phyloP scores from a whole-genome alignment of 2,888 invertebrate species.

The Julus scandinavius region DNA sequence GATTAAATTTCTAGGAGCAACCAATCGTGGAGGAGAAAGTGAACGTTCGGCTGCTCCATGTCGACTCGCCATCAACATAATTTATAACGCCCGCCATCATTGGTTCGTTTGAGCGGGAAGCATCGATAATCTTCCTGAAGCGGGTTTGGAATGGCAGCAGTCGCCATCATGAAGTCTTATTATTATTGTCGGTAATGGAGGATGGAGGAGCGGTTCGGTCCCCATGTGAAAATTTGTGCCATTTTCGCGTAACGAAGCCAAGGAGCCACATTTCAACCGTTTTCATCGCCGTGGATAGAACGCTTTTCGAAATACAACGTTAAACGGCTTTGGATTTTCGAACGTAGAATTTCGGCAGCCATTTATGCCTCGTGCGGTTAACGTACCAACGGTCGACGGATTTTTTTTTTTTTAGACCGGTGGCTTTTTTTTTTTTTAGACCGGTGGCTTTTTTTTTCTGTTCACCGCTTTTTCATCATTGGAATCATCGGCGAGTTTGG shows the following conservation, averaged over 20 bases:
- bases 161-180: conserved; percentile 31
- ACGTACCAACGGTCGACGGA: too few species aligned
- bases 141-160: conserved; percentile 28
- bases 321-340: background rate
- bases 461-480: too few species aligned
- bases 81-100: conserved; percentile 19
- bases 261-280: background rate
- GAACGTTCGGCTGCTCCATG: background rate
- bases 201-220: background rate
- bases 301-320: background rate
- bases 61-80: conserved; percentile 9
- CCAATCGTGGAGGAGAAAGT: conserved; percentile 2
- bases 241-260: background rate
- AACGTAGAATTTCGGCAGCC: background rate
- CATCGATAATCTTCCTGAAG: background rate
- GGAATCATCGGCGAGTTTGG: too few species aligned
- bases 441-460: too few species aligned
- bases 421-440: too few species aligned
- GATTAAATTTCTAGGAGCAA: background rate
- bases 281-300: background rate
- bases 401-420: too few species aligned
- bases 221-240: background rate
- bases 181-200: conserved; percentile 35
- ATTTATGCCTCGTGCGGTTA: background rate
- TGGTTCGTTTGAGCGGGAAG: background rate